Conservation (phyloP, 2,113 vertebrate species). For the Orycteropus afer region DNA sequence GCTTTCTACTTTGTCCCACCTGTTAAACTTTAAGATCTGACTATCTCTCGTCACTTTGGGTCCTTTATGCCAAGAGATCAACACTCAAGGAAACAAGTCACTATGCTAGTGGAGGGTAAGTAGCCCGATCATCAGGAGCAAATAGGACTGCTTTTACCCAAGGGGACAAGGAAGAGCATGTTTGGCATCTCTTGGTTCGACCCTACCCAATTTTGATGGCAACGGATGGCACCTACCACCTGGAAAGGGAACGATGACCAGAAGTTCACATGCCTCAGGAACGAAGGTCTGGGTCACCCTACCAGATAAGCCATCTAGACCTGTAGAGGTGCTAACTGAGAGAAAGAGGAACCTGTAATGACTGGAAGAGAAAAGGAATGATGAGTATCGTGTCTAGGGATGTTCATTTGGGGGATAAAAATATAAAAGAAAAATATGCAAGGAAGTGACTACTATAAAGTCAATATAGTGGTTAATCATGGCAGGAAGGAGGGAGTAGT, state of each 20-base stretch:
- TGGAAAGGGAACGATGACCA: not conserved
- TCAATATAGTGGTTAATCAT: not conserved
- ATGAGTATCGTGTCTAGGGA: not conserved
- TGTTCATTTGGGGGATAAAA: not conserved
- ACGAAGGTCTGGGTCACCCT: no score
- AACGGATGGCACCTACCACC: not conserved
- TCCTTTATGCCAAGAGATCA: not conserved
- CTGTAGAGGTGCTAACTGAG: not conserved
- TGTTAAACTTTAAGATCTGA: not conserved
- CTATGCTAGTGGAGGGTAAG: not conserved
- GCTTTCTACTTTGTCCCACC: not conserved
- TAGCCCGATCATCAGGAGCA: not conserved
- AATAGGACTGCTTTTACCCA: not conserved
- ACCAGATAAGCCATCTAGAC: not conserved
- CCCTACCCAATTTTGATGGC: not conserved
- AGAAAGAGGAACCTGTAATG: no score
- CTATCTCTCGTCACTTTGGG: not conserved
- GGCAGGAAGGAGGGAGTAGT: no score
- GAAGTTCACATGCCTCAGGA: not conserved
- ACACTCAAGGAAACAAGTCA: not conserved
- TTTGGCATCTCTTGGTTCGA: not conserved
- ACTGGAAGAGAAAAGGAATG: no score
- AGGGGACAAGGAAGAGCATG: not conserved
- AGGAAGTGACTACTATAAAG: not conserved
- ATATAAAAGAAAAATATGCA: not conserved